Conservation (phyloP, 2,113 vertebrate genomes). For the Porphyrio hochstetteri region DNA sequence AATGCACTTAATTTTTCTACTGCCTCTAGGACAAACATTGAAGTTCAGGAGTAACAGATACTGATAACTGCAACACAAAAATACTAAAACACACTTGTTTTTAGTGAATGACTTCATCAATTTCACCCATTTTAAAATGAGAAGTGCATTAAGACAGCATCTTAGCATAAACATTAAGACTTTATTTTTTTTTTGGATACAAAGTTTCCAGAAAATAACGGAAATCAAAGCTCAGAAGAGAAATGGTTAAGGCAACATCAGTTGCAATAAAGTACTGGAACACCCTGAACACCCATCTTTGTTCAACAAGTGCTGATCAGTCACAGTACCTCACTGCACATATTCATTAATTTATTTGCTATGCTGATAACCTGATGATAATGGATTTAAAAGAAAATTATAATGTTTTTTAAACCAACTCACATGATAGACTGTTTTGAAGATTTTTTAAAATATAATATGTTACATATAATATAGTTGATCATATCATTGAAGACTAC, state of each 20-base stretch:
- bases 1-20: constrained; percentile 52
- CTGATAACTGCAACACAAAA: constrained; percentile 16
- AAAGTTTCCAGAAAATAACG: background rate
- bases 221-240: background rate
- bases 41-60: constrained; percentile 18
- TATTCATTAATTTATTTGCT: background rate
- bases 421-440: background rate
- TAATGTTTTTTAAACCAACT: background rate
- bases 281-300: background rate
- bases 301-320: background rate
- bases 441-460: background rate
- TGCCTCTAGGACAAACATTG: background rate
- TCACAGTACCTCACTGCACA: background rate
- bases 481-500: background rate
- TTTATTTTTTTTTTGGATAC: background rate
- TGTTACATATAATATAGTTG: background rate
- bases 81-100: background rate
- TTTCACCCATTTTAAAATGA: background rate
- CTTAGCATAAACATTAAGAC: background rate
- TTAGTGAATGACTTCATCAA: background rate
- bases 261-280: background rate
- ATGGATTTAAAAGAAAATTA: background rate
- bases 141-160: background rate
- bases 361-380: background rate
- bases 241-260: background rate